Base-by-base conservation (phyloP, 2,797 vertebrate species). In the Champsocephalus esox region DNA sequence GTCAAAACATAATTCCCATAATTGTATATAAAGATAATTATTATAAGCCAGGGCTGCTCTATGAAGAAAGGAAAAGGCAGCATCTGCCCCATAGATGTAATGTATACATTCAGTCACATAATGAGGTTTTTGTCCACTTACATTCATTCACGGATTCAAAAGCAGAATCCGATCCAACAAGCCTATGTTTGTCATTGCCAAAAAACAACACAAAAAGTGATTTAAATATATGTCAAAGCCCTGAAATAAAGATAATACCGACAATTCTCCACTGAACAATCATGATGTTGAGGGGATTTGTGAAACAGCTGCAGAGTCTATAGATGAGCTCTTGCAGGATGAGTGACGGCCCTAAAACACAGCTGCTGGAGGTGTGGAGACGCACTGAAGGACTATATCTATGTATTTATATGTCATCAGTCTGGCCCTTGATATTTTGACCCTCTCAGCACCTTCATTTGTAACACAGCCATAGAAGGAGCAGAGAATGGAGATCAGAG, bases 371-470 rank as follows among this genome's bases (percentile, higher is more conserved):
- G 70, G 65, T 85, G 79, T 51, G 60, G 65, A 65, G 81, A 70
- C 51, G 69, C 74, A 54, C 73, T 8, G 38, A 54, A 78, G 79
- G 41, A 79, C 57, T 61, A 77, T 82, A 46, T 78, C 43, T 57
- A 16, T 55, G 66, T 65, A 76, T 79, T 71, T 80, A 41, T 71
- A 69, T 72, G 71, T 83, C 86, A 87, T 66, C 75, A 77, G 70
- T 67, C 21, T 79, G 70, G 63, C 84, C 66, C 67, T 77, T 10
- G 79, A 90, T 87, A 82, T 70, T 78, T 66, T 87, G 70, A 89
- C 81, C 86, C 81, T 84, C 86, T 89, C 88, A 85, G 78, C 83
- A 63, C 80, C 85, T 79, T 88, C 73, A 89, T 87, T 86, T 85
- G 72, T 87, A 82, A 89, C 79, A 79, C 45, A 68, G 87, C 70